Conservation (phyloP, 2,797 vertebrate genomes). For the Chelonia mydas region DNA sequence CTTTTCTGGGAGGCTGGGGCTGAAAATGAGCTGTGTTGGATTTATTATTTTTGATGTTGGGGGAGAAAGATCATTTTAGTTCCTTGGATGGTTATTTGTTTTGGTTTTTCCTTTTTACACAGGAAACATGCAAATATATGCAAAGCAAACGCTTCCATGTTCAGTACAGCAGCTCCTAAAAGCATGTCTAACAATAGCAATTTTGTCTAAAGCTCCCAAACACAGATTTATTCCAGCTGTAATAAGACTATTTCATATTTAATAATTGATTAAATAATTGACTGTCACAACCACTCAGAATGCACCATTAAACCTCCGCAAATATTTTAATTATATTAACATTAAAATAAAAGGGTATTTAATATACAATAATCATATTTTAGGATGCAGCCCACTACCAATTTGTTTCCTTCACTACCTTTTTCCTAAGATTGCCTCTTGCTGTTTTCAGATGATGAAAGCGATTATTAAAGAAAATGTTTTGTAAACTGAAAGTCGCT, state of each 20-base stretch:
- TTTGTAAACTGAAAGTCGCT: not conserved
- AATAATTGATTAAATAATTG: constrained; percentile 69
- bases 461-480: constrained; percentile 33
- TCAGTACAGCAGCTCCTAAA: constrained; percentile 60
- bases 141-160: constrained; percentile 79
- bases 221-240: constrained; percentile 53
- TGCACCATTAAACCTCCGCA: not conserved
- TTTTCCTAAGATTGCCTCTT: constrained; percentile 34
- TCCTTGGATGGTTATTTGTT: constrained; percentile 58
- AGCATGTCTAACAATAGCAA: constrained; percentile 55
- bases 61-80: constrained; percentile 60
- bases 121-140: constrained; percentile 84
- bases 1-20: constrained; percentile 69
- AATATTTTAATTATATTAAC: constrained; percentile 42
- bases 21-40: constrained; percentile 13
- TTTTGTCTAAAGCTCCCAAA: constrained; percentile 73
- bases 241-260: constrained; percentile 69
- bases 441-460: constrained; percentile 31
- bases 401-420: not conserved
- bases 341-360: not conserved
- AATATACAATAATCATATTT: not conserved
- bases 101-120: constrained; percentile 53
- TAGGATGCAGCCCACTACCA: not conserved
- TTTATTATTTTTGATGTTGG: constrained; percentile 70
- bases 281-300: constrained; percentile 33